Percentiles rank a stretch among this genome's conserved stretches.
These are phyloP conservation scores for Ispidina picta DNA, from an alignment of 2,797 vertebrate genomes.

Conservation along the genomic window DNA sequence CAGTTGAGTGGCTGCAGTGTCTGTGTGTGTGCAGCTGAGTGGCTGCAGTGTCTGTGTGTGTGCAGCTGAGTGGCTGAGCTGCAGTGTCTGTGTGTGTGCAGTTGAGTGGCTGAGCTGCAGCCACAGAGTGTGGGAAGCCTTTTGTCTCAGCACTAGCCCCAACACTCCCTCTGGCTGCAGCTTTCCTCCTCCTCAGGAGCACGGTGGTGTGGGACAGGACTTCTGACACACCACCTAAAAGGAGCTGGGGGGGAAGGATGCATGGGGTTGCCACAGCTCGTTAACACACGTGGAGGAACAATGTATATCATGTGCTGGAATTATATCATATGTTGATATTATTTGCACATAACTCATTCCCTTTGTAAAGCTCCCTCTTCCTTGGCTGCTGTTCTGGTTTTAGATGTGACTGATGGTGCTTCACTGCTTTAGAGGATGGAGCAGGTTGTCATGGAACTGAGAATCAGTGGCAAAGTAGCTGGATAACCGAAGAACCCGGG, in stretches of 20 bases:
- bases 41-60: too few species aligned
- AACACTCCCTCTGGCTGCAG: conserved; percentile 27
- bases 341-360: neutral
- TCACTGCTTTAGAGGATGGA: neutral
- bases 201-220: accelerated
- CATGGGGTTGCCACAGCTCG: neutral
- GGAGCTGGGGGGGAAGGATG: neutral
- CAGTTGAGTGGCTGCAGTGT: too few species aligned
- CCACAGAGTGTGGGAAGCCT: neutral
- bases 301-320: neutral
- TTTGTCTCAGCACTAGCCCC: neutral
- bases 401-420: neutral
- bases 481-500: neutral
- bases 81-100: neutral
- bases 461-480: neutral
- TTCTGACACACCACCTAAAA: neutral
- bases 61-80: too few species aligned
- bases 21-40: too few species aligned
- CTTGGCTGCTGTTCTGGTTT: neutral
- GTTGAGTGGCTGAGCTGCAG: neutral
- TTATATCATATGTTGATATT: neutral
- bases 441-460: neutral
- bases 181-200: neutral
- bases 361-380: neutral
- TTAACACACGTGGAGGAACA: neutral